Evolutionary conservation across 2,113 vertebrate species (phyloP).

Genomic region (Thamnophis sirtalis): DNA sequence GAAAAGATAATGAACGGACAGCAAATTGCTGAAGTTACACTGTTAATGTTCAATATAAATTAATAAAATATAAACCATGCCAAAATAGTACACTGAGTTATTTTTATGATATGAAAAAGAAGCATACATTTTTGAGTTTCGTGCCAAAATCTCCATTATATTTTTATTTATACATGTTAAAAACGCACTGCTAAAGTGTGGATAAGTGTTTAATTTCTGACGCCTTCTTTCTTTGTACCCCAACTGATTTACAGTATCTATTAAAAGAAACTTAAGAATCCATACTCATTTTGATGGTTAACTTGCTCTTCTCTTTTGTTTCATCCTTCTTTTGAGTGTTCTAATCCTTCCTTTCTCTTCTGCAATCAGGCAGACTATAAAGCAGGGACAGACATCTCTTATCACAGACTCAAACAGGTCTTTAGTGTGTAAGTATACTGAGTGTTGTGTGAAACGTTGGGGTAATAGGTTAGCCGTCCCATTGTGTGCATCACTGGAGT

Average conservation of each 20-base stretch:
- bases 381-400: background rate
- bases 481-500: background rate
- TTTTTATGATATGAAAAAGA: background rate
- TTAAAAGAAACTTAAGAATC: background rate
- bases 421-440: background rate
- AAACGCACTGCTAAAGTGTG: background rate
- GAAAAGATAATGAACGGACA: background rate
- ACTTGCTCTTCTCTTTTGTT: background rate
- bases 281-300: background rate
- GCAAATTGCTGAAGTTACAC: background rate
- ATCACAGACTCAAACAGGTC: background rate
- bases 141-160: background rate
- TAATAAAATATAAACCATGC: background rate
- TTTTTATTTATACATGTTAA: background rate
- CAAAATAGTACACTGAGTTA: background rate
- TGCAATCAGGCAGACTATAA: background rate
- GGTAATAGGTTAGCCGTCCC: background rate
- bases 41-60: background rate
- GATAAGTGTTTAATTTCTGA: background rate
- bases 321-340: background rate
- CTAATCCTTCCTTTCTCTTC: background rate
- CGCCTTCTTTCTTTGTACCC: background rate
- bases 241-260: background rate
- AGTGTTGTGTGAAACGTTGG: background rate
- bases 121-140: background rate